Percentiles rank a stretch among this genome's conserved stretches.
Conservation (phyloP, 2,888 invertebrate species). For the Chouioia cunea region DNA sequence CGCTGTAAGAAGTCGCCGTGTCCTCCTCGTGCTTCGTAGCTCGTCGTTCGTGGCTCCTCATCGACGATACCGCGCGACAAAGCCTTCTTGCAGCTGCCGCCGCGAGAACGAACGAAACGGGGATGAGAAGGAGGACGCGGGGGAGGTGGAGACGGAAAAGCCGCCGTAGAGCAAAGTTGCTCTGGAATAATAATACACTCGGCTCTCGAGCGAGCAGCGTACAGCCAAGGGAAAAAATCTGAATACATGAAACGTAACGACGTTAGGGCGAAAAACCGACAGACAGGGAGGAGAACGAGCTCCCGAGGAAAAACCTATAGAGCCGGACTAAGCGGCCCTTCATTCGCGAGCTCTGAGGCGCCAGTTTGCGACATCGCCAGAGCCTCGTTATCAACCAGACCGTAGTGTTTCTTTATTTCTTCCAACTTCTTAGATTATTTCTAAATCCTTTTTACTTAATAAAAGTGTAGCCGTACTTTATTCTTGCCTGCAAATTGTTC, state of each 20-base stretch:
- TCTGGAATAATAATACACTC: slow-evolving; percentile 66
- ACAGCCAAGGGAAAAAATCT: slow-evolving; percentile 63
- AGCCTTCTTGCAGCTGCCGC: slow-evolving; percentile 50
- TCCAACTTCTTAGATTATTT: too few species aligned
- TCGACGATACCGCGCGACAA: slow-evolving; percentile 50
- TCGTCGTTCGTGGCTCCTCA: slow-evolving; percentile 54
- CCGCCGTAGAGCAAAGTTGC: slow-evolving; percentile 63
- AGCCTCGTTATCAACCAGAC: background rate
- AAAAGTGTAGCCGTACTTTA: too few species aligned
- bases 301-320: too few species aligned
- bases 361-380: slow-evolving; percentile 27
- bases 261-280: slow-evolving; percentile 45
- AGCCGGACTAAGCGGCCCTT: slow-evolving; percentile 52
- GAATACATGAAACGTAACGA: slow-evolving; percentile 68
- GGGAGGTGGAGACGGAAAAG: slow-evolving; percentile 50
- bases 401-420: too few species aligned
- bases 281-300: slow-evolving; percentile 13
- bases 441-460: too few species aligned
- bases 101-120: slow-evolving; percentile 27
- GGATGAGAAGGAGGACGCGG: slow-evolving; percentile 35
- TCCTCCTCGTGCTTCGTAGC: slow-evolving; percentile 54
- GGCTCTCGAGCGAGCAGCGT: slow-evolving; percentile 55
- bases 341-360: slow-evolving; percentile 50
- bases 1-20: slow-evolving; percentile 43
- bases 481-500: too few species aligned